Percentiles rank a stretch among this genome's conserved stretches.
Conservation (phyloP, 2,113 vertebrate genomes). For the Mionectes macconnelli region DNA sequence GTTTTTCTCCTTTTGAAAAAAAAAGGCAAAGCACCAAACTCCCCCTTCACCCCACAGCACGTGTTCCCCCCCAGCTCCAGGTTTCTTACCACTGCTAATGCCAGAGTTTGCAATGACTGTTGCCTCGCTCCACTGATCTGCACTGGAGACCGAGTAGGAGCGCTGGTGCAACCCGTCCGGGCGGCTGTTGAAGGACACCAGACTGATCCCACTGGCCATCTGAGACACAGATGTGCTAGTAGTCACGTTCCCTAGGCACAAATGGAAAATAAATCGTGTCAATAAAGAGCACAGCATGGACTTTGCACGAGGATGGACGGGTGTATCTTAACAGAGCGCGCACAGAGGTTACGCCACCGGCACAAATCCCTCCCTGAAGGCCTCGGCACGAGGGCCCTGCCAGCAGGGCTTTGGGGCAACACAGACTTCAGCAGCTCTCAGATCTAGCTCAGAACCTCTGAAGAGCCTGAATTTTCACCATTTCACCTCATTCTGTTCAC, state of each 20-base stretch:
- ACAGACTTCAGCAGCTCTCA: not conserved
- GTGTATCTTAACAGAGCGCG: not conserved
- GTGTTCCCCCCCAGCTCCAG: not conserved
- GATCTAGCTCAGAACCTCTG: not conserved
- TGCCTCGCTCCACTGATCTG: conserved; percentile 97
- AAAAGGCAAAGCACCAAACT: not conserved
- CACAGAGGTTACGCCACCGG: not conserved
- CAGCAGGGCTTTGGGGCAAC: not conserved
- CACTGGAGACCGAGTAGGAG: conserved; percentile 96
- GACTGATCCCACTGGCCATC: conserved; percentile 90
- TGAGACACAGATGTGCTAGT: conserved; percentile 88
- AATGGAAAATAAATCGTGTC: conserved; percentile 63
- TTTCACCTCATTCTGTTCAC: not conserved
- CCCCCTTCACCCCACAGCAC: not conserved
- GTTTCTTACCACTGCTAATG: conserved; percentile 90
- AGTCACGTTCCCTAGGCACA: conserved; percentile 84
- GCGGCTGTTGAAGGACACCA: conserved; percentile 91
- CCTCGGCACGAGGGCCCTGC: not conserved
- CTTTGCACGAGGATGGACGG: not conserved
- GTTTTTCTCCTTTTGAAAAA: not conserved
- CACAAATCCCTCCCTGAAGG: not conserved
- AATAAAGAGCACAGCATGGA: conserved; percentile 13
- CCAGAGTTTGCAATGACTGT: conserved; percentile 95
- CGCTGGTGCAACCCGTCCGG: conserved; percentile 95
- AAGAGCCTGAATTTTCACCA: not conserved